phyloP scores from a whole-genome alignment of 1,140 invertebrate species.

The Euura lappo region DNA sequence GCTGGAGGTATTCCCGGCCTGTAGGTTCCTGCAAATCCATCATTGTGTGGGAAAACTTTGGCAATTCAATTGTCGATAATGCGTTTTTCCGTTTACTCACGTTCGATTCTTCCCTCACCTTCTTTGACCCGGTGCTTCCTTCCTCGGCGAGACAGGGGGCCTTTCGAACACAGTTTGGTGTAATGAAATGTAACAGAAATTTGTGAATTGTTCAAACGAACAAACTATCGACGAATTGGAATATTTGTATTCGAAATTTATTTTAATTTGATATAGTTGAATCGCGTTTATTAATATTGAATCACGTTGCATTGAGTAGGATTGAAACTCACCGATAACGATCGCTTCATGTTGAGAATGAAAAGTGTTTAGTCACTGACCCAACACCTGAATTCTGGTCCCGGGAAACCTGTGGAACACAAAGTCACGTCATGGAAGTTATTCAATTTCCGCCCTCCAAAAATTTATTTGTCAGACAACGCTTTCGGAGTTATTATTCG shows the following conservation, averaged over 20 bases:
- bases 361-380: too few relatives aligned
- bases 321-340: constrained; percentile 37
- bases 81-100: background rate
- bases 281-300: too few relatives aligned
- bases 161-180: constrained; percentile 10
- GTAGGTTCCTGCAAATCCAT: constrained; percentile 36
- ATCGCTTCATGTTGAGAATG: constrained; percentile 39
- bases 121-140: constrained; percentile 19
- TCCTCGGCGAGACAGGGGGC: constrained; percentile 32
- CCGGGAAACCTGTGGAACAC: background rate
- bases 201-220: background rate
- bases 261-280: too few relatives aligned
- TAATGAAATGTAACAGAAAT: too few relatives aligned
- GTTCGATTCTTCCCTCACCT: background rate
- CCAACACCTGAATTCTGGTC: background rate
- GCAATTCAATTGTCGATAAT: background rate
- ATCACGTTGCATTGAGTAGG: too few relatives aligned
- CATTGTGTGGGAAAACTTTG: too few relatives aligned
- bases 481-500: background rate
- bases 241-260: too few relatives aligned
- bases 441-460: background rate
- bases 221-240: too few relatives aligned
- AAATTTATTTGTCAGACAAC: background rate
- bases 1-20: constrained; percentile 48
- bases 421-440: background rate